Conservation (phyloP, 2,888 invertebrate genomes). For the Criorhina ranunculi region DNA sequence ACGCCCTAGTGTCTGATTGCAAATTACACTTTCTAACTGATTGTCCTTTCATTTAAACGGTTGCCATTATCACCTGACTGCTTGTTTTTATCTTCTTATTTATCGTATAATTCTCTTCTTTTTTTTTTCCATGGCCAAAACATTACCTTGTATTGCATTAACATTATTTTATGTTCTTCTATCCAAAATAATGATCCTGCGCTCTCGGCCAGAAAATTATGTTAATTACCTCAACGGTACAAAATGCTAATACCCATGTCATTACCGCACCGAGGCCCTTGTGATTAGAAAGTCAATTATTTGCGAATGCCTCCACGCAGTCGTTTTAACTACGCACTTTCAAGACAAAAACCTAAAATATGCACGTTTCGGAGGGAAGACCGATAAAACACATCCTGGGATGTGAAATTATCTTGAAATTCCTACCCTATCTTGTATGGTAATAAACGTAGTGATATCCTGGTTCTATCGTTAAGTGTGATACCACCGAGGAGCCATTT, state of each 20-base stretch:
- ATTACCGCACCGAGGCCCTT: conserved; percentile 40
- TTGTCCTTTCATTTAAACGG: conserved; percentile 4
- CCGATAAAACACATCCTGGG: conserved; percentile 55
- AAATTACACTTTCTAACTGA: conserved; percentile 24
- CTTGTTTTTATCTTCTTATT: conserved; percentile 34
- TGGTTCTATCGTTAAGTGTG: conserved; percentile 17
- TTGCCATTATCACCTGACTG: conserved; percentile 8
- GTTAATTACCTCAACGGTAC: conserved; percentile 60
- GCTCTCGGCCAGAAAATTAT: conserved; percentile 44
- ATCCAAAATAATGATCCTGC: conserved; percentile 43
- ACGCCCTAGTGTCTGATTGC: not conserved
- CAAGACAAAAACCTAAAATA: conserved; percentile 15
- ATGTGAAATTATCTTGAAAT: conserved; percentile 37
- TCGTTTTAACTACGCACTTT: conserved; percentile 5
- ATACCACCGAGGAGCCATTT: conserved; percentile 60
- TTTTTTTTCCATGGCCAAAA: conserved; percentile 26
- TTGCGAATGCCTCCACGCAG: conserved; percentile 17
- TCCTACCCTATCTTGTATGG: conserved; percentile 8
- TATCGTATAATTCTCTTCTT: conserved; percentile 13
- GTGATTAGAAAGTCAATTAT: conserved; percentile 70
- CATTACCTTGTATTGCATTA: conserved; percentile 28
- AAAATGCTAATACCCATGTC: conserved; percentile 46
- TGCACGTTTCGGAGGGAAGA: not conserved
- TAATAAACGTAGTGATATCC: conserved; percentile 39
- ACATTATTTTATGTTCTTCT: conserved; percentile 40